Percentiles rank a stretch among this genome's conserved stretches.
These are phyloP conservation scores for Paedocypris sp. DNA, from an alignment of 2,113 vertebrate species.

Conservation along the genomic window DNA sequence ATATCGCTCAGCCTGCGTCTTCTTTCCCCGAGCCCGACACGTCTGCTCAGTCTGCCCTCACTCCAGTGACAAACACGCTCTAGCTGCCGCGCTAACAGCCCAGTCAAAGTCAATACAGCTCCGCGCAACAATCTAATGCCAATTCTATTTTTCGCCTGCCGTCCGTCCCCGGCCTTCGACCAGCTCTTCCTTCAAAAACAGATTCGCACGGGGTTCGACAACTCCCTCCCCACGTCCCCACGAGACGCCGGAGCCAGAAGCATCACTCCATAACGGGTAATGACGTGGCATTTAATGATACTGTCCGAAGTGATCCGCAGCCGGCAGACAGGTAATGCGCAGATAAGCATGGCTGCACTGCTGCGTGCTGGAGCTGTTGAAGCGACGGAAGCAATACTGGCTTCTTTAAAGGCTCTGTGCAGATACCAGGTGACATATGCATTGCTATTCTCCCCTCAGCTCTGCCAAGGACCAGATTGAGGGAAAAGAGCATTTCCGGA, in stretches of 20 bases:
- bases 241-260: slow-evolving; percentile 75
- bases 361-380: slow-evolving; percentile 21
- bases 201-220: slow-evolving; percentile 36
- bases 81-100: slow-evolving; percentile 79
- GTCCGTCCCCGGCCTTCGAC: slow-evolving; percentile 61
- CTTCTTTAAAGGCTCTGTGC: slow-evolving; percentile 78
- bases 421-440: slow-evolving; percentile 87
- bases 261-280: slow-evolving; percentile 94
- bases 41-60: slow-evolving; percentile 68
- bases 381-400: slow-evolving; percentile 54
- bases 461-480: slow-evolving; percentile 48
- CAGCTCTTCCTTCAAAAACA: slow-evolving; percentile 41
- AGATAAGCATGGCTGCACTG: slow-evolving; percentile 81
- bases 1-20: slow-evolving; percentile 81
- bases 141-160: slow-evolving; percentile 74
- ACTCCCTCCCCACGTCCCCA: slow-evolving; percentile 61
- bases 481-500: slow-evolving; percentile 53
- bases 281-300: slow-evolving; percentile 99
- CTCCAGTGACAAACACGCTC: slow-evolving; percentile 93
- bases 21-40: slow-evolving; percentile 58
- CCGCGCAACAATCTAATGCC: slow-evolving; percentile 92
- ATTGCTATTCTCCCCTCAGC: slow-evolving; percentile 57
- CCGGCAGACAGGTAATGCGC: slow-evolving; percentile 77
- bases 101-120: slow-evolving; percentile 93
- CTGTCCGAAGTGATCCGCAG: slow-evolving; percentile 95